Evolutionary conservation across 2,113 vertebrate species (phyloP), one percentile per base, ranked within the genome.

Genomic region (Seriola aureovittata): DNA sequence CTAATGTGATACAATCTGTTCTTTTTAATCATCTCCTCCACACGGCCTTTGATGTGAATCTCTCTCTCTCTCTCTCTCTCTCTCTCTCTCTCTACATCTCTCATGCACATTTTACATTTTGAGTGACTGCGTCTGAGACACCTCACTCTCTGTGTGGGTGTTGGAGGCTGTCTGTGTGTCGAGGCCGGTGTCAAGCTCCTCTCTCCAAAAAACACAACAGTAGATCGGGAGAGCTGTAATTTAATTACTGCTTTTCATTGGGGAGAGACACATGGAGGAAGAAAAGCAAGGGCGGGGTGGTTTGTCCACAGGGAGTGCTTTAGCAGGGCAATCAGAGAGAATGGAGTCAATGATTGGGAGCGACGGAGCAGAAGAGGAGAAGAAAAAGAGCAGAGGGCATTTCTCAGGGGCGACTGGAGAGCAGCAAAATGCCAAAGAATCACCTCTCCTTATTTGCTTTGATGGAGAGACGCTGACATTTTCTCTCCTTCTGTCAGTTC

Each of bases 341-440:
- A 92, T 52, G 50, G 63, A 91, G 89, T 87, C 86, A 93, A 88
- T 87, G 78, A 93, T 93, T 81, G 80, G 81, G 84, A 91, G 88
- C 54, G 91, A 93, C 85, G 65, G 92, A 84, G 91, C 93, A 92
- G 91, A 92, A 91, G 80, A 85, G 10, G 58, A 72, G 74, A 73
- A 75, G 87, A 90, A 50, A 82, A 88, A 86, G 88, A 90, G 84
- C 91, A 88, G 84, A 92, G 90, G 90, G 86, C 85, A 88, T 65
- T 42, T 84, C 81, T 90, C 69, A 57, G 58, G 82, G 78, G 78
- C 71, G 82, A 78, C 70, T 79, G 52, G 59, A 79, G 63, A 81
- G 83, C 81, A 74, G 57, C 44, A 13, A 87, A 88, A 85, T 85
- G 85, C 75, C 85, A 88, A 82, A 86, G 68, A 85, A 72, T 86